Conservation (phyloP, 2,113 vertebrate species). For the Lasiurus cinereus region DNA sequence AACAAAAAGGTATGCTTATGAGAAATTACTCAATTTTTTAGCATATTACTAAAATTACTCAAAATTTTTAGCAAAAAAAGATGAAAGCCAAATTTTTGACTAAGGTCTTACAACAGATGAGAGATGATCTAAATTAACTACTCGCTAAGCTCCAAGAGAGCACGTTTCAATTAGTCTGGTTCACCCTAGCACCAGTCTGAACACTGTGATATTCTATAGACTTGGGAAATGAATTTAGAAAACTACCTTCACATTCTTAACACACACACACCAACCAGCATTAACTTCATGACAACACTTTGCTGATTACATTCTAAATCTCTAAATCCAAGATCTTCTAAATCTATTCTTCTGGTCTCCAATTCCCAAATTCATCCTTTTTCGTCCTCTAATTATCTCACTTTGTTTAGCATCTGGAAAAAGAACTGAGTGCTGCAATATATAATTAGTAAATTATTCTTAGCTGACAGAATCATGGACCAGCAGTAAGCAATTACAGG, state of each 20-base stretch:
- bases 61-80: background rate
- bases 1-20: background rate
- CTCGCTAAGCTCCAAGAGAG: background rate
- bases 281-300: conserved; percentile 10
- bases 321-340: conserved; percentile 35
- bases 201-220: background rate
- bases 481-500: conserved; percentile 70
- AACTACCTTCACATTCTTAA: background rate
- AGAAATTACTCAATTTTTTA: background rate
- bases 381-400: conserved; percentile 64
- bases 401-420: conserved; percentile 74
- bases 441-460: conserved; percentile 77
- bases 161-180: background rate
- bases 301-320: conserved; percentile 31
- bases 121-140: background rate
- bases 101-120: background rate
- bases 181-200: background rate
- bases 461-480: conserved; percentile 54
- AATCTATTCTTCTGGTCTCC: conserved; percentile 45
- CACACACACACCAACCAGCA: background rate
- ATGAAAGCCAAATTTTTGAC: background rate
- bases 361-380: conserved; percentile 56
- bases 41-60: background rate
- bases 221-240: conserved; percentile 33
- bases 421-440: conserved; percentile 40